Percentiles rank a stretch among this genome's conserved stretches.
Evolutionary conservation across 2,797 vertebrate species (phyloP).

Genomic region (Sebastes glaucus): DNA sequence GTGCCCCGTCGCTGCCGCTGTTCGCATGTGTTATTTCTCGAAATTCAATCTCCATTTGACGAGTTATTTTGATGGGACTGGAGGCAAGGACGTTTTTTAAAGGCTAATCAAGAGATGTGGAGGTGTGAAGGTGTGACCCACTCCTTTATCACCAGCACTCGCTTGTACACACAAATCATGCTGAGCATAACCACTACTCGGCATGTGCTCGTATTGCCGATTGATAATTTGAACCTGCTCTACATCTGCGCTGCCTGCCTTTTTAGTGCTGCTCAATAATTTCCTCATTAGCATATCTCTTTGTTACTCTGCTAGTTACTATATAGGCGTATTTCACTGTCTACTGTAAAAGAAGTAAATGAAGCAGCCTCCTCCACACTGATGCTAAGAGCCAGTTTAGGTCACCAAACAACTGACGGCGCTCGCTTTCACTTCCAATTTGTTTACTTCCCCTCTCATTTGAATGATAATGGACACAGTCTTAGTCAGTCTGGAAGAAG

Average conservation of each 20-base stretch:
- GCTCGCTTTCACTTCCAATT: slow-evolving; percentile 21
- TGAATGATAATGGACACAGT: slow-evolving; percentile 45
- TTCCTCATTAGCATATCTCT: background rate
- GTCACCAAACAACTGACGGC: slow-evolving; percentile 2
- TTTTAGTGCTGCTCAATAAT: background rate
- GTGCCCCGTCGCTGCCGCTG: background rate
- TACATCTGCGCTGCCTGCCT: background rate
- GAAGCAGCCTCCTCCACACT: slow-evolving; percentile 1
- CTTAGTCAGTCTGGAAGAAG: slow-evolving; percentile 5
- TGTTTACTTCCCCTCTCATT: slow-evolving; percentile 50
- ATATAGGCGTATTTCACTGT: background rate
- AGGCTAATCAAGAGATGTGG: background rate
- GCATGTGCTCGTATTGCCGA: slow-evolving; percentile 1
- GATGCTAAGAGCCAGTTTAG: slow-evolving; percentile 6
- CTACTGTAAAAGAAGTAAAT: slow-evolving; percentile 16
- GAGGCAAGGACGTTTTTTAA: slow-evolving; percentile 25
- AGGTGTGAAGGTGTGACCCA: background rate
- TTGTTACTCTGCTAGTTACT: slow-evolving; percentile 7
- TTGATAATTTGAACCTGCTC: background rate
- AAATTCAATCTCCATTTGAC: background rate
- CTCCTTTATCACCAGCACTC: slow-evolving; percentile 1
- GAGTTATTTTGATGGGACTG: background rate
- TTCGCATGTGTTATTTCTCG: background rate
- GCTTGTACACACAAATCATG: background rate
- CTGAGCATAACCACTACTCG: background rate